phyloP scores from a whole-genome alignment of 2,113 vertebrate species.

The Rhinolophus ferrumequinum region DNA sequence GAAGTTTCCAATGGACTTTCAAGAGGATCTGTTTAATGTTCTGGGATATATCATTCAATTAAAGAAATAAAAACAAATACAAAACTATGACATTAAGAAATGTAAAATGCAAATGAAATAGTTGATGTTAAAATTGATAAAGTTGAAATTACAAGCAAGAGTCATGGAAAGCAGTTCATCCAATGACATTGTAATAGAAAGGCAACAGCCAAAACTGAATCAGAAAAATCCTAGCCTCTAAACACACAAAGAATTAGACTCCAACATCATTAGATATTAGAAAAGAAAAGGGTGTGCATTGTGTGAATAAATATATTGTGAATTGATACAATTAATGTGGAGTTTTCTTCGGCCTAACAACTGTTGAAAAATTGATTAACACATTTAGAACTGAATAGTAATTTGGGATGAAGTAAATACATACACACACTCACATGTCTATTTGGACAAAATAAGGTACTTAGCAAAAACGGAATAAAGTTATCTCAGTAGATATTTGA shows the following conservation, averaged over 20 bases:
- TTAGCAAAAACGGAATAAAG: background rate
- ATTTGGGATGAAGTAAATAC: background rate
- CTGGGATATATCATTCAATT: background rate
- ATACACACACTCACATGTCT: background rate
- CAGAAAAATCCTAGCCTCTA: background rate
- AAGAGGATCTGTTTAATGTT: background rate
- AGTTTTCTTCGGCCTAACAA: background rate
- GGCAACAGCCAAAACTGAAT: background rate
- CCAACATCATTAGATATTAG: background rate
- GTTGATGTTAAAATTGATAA: background rate
- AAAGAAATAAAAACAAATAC: background rate
- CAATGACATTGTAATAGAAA: background rate
- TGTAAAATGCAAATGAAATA: background rate
- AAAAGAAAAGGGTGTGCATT: background rate
- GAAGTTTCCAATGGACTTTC: background rate
- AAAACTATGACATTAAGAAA: slow-evolving; percentile 4
- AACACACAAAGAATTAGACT: background rate
- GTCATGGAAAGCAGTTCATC: background rate
- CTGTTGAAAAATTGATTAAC: background rate
- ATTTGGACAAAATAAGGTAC: background rate
- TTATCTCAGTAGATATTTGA: background rate
- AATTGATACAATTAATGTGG: background rate
- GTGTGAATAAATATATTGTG: background rate
- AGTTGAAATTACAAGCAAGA: slow-evolving; percentile 30
- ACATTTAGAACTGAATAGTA: background rate